Base-by-base conservation (phyloP, 2,797 vertebrate species). In the Sciaenops ocellatus region DNA sequence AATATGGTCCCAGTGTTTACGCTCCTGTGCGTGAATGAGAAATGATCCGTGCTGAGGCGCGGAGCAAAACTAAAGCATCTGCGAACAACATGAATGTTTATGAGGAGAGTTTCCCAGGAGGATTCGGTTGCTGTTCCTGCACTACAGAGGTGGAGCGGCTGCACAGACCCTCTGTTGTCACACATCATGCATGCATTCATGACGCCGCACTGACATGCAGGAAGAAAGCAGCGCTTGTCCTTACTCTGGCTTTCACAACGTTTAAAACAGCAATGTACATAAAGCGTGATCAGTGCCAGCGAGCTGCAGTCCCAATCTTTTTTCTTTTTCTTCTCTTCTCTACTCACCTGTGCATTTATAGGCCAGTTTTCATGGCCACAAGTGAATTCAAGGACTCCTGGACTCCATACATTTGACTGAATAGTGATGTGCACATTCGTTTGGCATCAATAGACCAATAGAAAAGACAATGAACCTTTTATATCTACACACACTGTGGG, bases 1-100 rank as follows among this genome's bases (percentile, higher is more conserved):
- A 75, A 51, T 26, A 16, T 38, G 55, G 48, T 41, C 59, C 13
- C n/a, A 20, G 15, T 69, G 69, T 78, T 80, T 57, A 70, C 15
- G 15, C 4, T 22, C 28, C 50, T 42, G 69, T 61, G 61, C 28
- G 28, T 57, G 47, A 70, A 65, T 26, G 42, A 72, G 60, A 83
- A 69, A 69, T 52, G 24, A 76, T 76, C 47, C 54, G 71, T 1
- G 28, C 59, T 2, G 48, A 61, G 56, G 52, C 67, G 61, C 1
- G 6, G 9, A 71, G 70, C 69, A 46, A 68, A 76, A 62, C 70
- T 47, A 55, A 75, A 75, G 88, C 87, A 74, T 76, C 67, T 81
- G 78, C 52, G 62, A 86, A 64, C 77, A 51, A 59, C 82, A 88
- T 91, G 85, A 91, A 89, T 85, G 88, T 85, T 86, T 74, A 89